phyloP scores from a whole-genome alignment of 2,113 vertebrate genomes.

The Ibidorhyncha struthersii region DNA sequence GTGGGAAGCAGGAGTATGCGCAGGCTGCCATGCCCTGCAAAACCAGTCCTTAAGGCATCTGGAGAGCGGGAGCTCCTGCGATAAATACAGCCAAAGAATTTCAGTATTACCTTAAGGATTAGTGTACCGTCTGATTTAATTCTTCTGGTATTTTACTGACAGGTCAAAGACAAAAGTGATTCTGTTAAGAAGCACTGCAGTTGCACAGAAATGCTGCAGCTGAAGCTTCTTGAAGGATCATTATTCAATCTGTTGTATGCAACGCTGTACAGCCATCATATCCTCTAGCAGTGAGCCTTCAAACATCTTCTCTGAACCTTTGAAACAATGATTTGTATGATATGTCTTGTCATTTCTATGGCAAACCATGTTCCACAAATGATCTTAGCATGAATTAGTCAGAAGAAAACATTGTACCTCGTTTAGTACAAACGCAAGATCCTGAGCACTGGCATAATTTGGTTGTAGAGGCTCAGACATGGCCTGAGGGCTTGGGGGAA shows the following conservation, averaged over 20 bases:
- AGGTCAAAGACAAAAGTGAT: neutral
- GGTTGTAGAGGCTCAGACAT: neutral
- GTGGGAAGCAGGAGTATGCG: neutral
- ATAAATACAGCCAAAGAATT: neutral
- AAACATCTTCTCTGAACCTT: neutral
- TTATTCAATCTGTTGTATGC: neutral
- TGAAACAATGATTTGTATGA: neutral
- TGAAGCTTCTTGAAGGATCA: neutral
- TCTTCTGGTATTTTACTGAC: slow-evolving; percentile 17
- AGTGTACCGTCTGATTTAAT: neutral
- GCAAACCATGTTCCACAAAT: neutral
- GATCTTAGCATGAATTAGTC: neutral
- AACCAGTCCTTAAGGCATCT: neutral
- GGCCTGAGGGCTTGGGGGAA: neutral
- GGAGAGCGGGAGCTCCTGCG: neutral
- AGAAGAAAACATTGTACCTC: neutral
- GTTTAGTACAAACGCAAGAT: neutral
- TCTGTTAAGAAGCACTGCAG: neutral
- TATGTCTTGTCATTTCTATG: neutral
- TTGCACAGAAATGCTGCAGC: neutral
- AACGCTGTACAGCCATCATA: neutral
- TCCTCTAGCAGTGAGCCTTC: neutral
- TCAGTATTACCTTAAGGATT: neutral
- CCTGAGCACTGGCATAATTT: neutral
- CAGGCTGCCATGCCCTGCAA: neutral